phyloP scores from a whole-genome alignment of 1,140 invertebrate genomes.

The Megalonaias nervosa region DNA sequence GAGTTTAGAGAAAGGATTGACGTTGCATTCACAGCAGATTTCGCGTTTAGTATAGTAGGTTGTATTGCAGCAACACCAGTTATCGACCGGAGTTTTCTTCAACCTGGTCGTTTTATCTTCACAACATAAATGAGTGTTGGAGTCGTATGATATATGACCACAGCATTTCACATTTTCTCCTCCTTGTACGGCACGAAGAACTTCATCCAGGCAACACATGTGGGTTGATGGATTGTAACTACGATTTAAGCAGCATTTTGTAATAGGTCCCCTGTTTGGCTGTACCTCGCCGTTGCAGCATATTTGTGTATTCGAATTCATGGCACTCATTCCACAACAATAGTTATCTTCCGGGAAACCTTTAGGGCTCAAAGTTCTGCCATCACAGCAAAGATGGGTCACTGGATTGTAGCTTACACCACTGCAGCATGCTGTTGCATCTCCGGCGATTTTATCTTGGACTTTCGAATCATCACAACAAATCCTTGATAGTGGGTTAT shows the following conservation, averaged over 20 bases:
- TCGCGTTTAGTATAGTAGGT: slow-evolving; percentile 28
- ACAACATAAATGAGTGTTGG: slow-evolving; percentile 27
- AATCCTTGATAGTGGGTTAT: slow-evolving; percentile 14
- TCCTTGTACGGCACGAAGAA: slow-evolving; percentile 18
- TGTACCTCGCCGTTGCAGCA: slow-evolving; percentile 33
- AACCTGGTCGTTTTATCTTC: slow-evolving; percentile 22
- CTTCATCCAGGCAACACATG: slow-evolving; percentile 30
- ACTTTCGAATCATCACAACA: slow-evolving; percentile 17
- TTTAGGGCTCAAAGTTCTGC: slow-evolving; percentile 17
- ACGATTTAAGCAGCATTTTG: slow-evolving; percentile 19
- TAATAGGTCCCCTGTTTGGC: slow-evolving; percentile 7
- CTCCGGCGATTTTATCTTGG: slow-evolving; percentile 1
- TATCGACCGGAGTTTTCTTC: slow-evolving; percentile 25
- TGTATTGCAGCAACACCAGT: slow-evolving; percentile 31
- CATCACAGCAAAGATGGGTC: slow-evolving; percentile 15
- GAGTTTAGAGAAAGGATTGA: slow-evolving; percentile 1
- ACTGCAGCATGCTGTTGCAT: slow-evolving; percentile 19
- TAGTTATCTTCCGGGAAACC: neutral
- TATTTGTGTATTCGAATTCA: slow-evolving; percentile 13
- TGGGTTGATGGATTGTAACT: slow-evolving; percentile 21
- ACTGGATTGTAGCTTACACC: slow-evolving; percentile 18
- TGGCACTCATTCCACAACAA: slow-evolving; percentile 13
- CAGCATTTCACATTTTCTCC: slow-evolving; percentile 28
- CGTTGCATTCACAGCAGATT: slow-evolving; percentile 25
- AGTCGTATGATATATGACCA: slow-evolving; percentile 16